Base-by-base conservation (phyloP, 1,140 invertebrate genomes). In the Lordiphosa collinella region DNA sequence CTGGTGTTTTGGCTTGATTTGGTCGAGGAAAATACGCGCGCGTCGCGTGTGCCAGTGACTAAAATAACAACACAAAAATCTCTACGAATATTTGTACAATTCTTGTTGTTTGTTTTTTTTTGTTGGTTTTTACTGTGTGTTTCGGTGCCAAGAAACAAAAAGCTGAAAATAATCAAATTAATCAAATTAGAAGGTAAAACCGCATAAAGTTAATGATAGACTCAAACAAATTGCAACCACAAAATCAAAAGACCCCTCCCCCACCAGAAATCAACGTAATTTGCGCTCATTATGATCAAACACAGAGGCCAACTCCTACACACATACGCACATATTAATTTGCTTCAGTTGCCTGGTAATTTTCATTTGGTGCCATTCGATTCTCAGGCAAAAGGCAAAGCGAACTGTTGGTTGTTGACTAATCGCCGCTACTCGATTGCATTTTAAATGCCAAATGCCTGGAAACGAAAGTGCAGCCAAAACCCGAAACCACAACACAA, bases 351-450 rank as follows among this genome's bases (percentile, higher is more conserved):
- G 50, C 50, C 41, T 47, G 11, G 62, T 58, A 61, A 71, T 70
- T 76, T 73, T 73, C 69, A 73, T 65, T 65, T 70, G 32, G 48
- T 34, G 48, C 40, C 36, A n/a, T 34, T 53, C 2, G 7, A 34
- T 12, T 11, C 10, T 16, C 22, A 12, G 68, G 11, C 35, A 50
- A 50, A 50, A 79, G 62, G 46, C 50, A 73, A 56, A 52, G 54
- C 52, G 50, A 49, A 41, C 18, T 31, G 44, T 44, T n/a, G n/a
- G n/a, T 78, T 63, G 61, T 69, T 69, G 56, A 74, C 74, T 80
- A 80, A 79, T 80, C 75, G 76, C 61, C 75, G 76, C 61, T 66
- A 61, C 40, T 66, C 70, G 48, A 78, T 78, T 78, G 73, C 53
- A 54, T 62, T 75, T 82, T 40, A 61, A 74, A 74, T 62, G 69